Evolutionary conservation across 2,888 invertebrate genomes (phyloP).

Genomic region (Chaetoderma sp.): DNA sequence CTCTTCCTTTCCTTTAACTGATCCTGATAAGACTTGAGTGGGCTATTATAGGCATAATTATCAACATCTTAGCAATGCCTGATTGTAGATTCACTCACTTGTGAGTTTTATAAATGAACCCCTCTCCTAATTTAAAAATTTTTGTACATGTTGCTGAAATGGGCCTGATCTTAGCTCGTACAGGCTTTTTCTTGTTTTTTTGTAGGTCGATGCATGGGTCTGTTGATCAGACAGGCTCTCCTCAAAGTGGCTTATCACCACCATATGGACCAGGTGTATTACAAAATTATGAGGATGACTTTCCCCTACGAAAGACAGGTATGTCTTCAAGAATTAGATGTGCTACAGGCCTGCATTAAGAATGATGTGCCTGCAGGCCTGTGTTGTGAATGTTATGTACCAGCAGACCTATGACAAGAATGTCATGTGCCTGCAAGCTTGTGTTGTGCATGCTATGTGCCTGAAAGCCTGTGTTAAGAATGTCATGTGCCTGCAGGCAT

Average conservation of each 20-base stretch:
- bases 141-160: neutral
- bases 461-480: neutral
- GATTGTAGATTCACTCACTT: too few relatives aligned
- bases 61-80: too few relatives aligned
- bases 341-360: conserved; percentile 1
- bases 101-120: too few relatives aligned
- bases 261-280: conserved; percentile 71
- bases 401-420: neutral
- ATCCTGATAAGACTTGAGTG: too few relatives aligned
- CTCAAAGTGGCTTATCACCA: conserved; percentile 65
- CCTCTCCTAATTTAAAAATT: too few relatives aligned
- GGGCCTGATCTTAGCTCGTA: neutral
- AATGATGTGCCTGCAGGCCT: conserved; percentile 1
- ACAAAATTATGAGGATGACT: conserved; percentile 80
- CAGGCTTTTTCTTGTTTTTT: neutral
- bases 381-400: neutral
- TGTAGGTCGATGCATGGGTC: conserved; percentile 45
- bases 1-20: too few relatives aligned
- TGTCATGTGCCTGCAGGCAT: neutral
- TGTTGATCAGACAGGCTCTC: conserved; percentile 65
- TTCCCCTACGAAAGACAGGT: conserved; percentile 96
- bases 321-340: too few relatives aligned
- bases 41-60: too few relatives aligned
- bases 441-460: neutral
- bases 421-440: neutral